Evolutionary conservation across 2,888 invertebrate species (phyloP), one percentile per base, ranked within the genome.

Genomic region (Cryptocephalus moraei): DNA sequence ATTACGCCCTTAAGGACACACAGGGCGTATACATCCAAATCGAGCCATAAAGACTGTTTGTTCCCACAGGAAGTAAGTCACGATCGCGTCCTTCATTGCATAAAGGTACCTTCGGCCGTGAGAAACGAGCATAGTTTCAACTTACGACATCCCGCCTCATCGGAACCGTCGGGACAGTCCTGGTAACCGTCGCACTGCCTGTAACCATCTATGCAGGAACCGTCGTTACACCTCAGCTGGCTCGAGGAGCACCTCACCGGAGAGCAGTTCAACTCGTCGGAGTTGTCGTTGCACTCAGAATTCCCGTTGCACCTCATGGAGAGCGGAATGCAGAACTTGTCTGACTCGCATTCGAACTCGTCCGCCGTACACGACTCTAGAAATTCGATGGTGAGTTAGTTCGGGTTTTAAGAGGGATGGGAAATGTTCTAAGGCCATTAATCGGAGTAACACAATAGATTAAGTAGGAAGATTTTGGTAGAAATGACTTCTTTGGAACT

Each of bases 271-370:
- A 59, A 58, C 64, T 81, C 80, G 62, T 81, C 81, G 32, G 73
- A 71, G 49, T 75, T 74, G 61, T 77, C 76, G 8, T 64, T 50
- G 67, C 86, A 86, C 62, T 86, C 81, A 1, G 43, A 50, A 6
- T 55, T 39, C 10, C 75, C 73, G 63, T 86, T 77, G 68, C 88
- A 89, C 41, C 73, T 72, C 47, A 68, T 70, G 36, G 60, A 61
- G 22, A 60, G 58, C 11, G 75, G 69, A 50, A 87, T 75, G 67
- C 87, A 88, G 31, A 33, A 50, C 9, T 50, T 50, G 41, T 69
- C 70, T 47, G 64, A 62, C 51, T 66, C 70, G 73, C 88, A 88
- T 58, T 78, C 76, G 73, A 86, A 86, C 71, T 87, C 76, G 55
- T 78, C 76, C 49, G 76, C 73, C 61, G 70, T 73, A 72, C 86